Base-by-base conservation (phyloP, 2,113 vertebrate genomes). In the Anguilla rostrata region DNA sequence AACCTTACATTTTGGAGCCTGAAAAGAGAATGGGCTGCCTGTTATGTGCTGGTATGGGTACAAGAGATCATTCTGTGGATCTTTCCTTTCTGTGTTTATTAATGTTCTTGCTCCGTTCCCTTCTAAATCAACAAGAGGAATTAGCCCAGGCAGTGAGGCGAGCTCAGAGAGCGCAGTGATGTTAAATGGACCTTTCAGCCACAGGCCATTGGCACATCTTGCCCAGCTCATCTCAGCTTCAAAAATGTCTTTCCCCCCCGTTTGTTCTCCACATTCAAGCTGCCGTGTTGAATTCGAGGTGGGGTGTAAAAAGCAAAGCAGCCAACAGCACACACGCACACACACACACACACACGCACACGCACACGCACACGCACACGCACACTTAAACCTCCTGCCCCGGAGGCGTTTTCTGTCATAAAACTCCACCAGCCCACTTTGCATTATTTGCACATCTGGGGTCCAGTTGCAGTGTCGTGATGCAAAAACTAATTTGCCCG, bases 231-330 rank as follows among this genome's bases (percentile, higher is more conserved):
- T 26, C 18, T 66, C 20, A 26, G 8, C 60, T 66, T 57, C 29
- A 53, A 56, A 79, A 46, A 79, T 15, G 40, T 84, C 57, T 53
- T 14, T 85, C n/a, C 43, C 63, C 71, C 49, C 40, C 34, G 39
- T 40, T 75, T 85, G n/a, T 15, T 29, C 29, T 81, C 56, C 56
- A 16, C 22, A 82, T 63, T 86, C 78, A 66, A 34, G 57, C 56
- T 34, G 85, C 85, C 85, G 41, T 82, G 78, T 81, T 63, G 79
- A 86, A 81, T 86, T 86, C 46, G 39, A 81, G 78, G 39, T 39
- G 57, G 56, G 85, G 79, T 46, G 85, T 79, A 82, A 81, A 86
- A 39, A 82, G 78, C 85, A 63, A 85, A 40, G 18, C 80, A 80
- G 1, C 18, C 49, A 39, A n/a, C 34, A 81, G 78, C 53, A 29